Evolutionary conservation across 2,113 vertebrate species (phyloP), one percentile per base, ranked within the genome.

Genomic region (Poecilia latipinna): DNA sequence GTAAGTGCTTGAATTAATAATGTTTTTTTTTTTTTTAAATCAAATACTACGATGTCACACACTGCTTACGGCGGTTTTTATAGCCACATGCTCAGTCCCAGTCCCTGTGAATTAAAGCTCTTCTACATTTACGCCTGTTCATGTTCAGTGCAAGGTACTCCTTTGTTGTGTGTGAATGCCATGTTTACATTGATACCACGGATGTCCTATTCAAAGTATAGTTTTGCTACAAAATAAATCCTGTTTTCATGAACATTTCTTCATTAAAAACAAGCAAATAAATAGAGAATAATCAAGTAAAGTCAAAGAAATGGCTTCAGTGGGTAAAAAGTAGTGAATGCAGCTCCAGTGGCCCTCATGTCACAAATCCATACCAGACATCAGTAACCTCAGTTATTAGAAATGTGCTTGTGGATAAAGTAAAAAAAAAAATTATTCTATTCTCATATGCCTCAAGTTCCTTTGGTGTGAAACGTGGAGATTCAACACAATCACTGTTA

Each of bases 21-120:
- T 74, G 33, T 61, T 39, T 54, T 57, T 57, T n/a, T 61, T 39
- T 54, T 57, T 57, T n/a, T 3, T n/a, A 57, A 68, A n/a, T 74
- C n/a, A 73, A 75, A 74, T 65, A 76, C 79, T n/a, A 68, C 32
- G 72, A 70, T 82, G 35, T 75, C 64, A 72, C 64, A 72, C 26
- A 33, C 51, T 44, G 31, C 31, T 65, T 65, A 35, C 37, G 35
- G 24, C 33, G 12, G 64, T 37, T 37, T 65, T 19, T 26, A 32
- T 22, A 65, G 64, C 33, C 33, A 37, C 37, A 65, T 26, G n/a
- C 10, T 37, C 51, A 57, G 51, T n/a, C 51, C 32, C 51, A 57
- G 51, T n/a, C 51, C 32, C 22, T 26, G 64, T 37, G 10, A n/a
- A 65, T 11, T 39, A 37, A 37, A n/a, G 35, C 6, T 26, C 31